Conservation (phyloP, 2,888 invertebrate species). For the Andricus curvator region DNA sequence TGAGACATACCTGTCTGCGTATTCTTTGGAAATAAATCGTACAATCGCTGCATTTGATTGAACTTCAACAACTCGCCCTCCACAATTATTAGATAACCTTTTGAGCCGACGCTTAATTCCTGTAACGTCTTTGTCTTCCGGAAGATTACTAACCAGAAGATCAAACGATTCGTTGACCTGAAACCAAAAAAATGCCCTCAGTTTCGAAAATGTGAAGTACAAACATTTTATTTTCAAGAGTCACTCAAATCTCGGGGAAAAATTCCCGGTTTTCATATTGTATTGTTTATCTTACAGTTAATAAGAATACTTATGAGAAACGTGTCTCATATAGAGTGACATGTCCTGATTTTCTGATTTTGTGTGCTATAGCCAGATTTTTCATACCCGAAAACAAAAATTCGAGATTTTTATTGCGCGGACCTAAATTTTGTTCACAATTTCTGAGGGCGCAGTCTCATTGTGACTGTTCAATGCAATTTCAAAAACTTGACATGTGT, state of each 20-base stretch:
- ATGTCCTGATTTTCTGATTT: no score
- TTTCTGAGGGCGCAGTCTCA: no score
- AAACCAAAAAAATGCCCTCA: constrained; percentile 45
- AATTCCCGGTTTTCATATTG: no score
- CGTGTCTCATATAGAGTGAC: no score
- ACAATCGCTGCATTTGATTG: constrained; percentile 84
- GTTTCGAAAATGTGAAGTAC: not conserved
- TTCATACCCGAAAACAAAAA: no score
- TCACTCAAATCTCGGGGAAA: not conserved
- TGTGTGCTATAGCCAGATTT: no score
- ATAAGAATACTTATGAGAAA: no score
- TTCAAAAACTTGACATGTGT: no score
- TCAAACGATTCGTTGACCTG: constrained; percentile 79
- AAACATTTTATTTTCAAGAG: not conserved
- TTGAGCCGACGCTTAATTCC: constrained; percentile 81
- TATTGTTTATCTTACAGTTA: no score
- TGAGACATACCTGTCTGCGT: constrained; percentile 77
- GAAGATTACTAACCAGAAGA: constrained; percentile 85
- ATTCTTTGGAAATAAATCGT: constrained; percentile 85
- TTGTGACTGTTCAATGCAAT: no score
- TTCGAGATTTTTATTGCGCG: no score
- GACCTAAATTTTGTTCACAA: no score
- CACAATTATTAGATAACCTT: constrained; percentile 88
- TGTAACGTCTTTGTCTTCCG: constrained; percentile 80
- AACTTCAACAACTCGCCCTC: constrained; percentile 86